Evolutionary conservation across 2,888 invertebrate genomes (phyloP), one percentile per base, ranked within the genome.

Genomic region (Meloe dianella): DNA sequence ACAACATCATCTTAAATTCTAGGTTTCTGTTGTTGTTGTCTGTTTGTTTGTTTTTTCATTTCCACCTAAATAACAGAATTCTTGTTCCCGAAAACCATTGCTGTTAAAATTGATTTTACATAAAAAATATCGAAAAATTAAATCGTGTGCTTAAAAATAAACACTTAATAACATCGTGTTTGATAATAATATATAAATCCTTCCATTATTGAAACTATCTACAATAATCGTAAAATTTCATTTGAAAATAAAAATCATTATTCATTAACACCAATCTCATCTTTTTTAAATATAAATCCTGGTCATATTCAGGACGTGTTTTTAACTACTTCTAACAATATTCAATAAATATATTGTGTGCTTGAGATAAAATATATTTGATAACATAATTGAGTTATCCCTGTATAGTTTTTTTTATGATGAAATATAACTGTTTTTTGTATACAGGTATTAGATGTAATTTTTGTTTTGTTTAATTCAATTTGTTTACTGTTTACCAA

Each of bases 401-500:
- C 47, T 47, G 47, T 47, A 47, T 1, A 17, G 5, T 35, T 12
- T 2, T n/a, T n/a, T 47, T 20, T 9, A n/a, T 20, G 7, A 17
- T 41, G 14, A 14, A 41, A 41, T 41, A n/a, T n/a, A n/a, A n/a
- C n/a, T n/a, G n/a, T n/a, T n/a, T n/a, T n/a, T n/a, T n/a, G n/a
- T n/a, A n/a, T n/a, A n/a, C n/a, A n/a, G n/a, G n/a, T n/a, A n/a
- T n/a, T 35, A 14, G 10, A 60, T 60, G 27, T 27, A 27, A 27
- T 3, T 27, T 27, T 27, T 27, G 4, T 27, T 8, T 59, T 29
- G 14, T 59, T n/a, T 27, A 61, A 24, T 51, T 51, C 17, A 47
- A 30, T 56, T 32, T n/a, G 4, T 27, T 74, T 75, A 73, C 64
- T 73, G 76, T 76, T 80, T 81, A 32, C 79, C 80, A 60, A 80